Evolutionary conservation across 1,140 invertebrate genomes (phyloP), one percentile per base, ranked within the genome.

Genomic region (Subanguina moxae): DNA sequence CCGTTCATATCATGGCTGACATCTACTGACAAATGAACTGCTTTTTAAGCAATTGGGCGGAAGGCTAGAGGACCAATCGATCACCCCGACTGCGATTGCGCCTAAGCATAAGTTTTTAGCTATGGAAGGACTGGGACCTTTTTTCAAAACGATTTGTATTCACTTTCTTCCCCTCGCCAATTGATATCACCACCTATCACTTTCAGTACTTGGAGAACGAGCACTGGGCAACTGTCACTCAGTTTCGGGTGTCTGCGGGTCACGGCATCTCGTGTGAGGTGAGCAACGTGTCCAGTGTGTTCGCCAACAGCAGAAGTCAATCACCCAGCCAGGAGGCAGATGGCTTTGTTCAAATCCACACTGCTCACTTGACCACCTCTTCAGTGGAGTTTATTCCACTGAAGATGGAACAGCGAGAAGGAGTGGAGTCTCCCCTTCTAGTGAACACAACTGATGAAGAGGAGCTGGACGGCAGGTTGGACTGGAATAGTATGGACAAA

Each of bases 231-330:
- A 25, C 65, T 7, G 68, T 75, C 46, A 76, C 70, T 0, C 57
- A 70, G 19, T 81, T 82, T 64, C 73, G 76, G 5, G 71, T 70
- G 8, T 73, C 76, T 13, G 67, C 80, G 19, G 79, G 79, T 23
- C 42, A 71, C 58, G 79, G 79, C n/a, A 76, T 81, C 25, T 48
- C 42, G 15, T 82, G 78, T 61, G 58, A 75, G 61, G 65, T 80
- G 17, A 75, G 78, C 7, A 79, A 74, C 62, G 67, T 84, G 13
- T 76, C 78, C 45, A 82, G 82, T 70, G 71, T 82, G 9, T 73
- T 62, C 21, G 23, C 62, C 27, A 65, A 56, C 30, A 46, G 52
- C 8, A 43, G 42, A 38, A 32, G 32, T 62, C 19, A 45, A 1
- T 56, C 62, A 19, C 70, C 66, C 11, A 71, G 11, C 1, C 19